Percentiles rank a stretch among this genome's conserved stretches.
phyloP scores from a whole-genome alignment of 2,888 invertebrate genomes.

The Drosophila merina region DNA sequence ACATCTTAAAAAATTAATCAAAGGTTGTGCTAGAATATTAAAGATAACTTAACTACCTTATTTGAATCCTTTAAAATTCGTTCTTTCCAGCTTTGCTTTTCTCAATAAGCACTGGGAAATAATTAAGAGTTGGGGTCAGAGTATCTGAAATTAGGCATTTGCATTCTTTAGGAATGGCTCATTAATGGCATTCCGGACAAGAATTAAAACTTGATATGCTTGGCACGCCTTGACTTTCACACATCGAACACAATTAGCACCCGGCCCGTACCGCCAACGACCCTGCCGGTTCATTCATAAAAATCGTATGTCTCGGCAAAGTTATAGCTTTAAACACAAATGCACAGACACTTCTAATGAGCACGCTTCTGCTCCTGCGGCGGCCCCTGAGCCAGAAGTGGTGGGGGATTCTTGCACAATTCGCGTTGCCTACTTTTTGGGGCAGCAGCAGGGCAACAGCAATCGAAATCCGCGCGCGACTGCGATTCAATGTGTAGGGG shows the following conservation, averaged over 20 bases:
- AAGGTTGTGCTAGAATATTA: too few species aligned
- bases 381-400: slow-evolving; percentile 41
- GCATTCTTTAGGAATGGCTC: slow-evolving; percentile 21
- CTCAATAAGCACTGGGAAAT: too few species aligned
- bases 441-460: slow-evolving; percentile 41
- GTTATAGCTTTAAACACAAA: slow-evolving; percentile 55
- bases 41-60: too few species aligned
- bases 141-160: slow-evolving; percentile 4
- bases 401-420: slow-evolving; percentile 58
- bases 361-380: background rate
- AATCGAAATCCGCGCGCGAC: slow-evolving; percentile 54
- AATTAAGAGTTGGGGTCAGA: too few species aligned
- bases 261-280: slow-evolving; percentile 3
- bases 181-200: slow-evolving; percentile 30
- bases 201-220: slow-evolving; percentile 59
- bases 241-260: slow-evolving; percentile 20
- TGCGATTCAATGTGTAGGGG: slow-evolving; percentile 21
- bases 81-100: too few species aligned
- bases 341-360: slow-evolving; percentile 11
- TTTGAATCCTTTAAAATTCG: too few species aligned
- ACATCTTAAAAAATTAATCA: too few species aligned
- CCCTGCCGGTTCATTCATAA: slow-evolving; percentile 65
- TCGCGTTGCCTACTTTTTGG: slow-evolving; percentile 65
- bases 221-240: slow-evolving; percentile 52
- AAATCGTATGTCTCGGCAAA: slow-evolving; percentile 56